Evolutionary conservation across 2,797 vertebrate species (phyloP).

Genomic region (Meriones psammophilus): DNA sequence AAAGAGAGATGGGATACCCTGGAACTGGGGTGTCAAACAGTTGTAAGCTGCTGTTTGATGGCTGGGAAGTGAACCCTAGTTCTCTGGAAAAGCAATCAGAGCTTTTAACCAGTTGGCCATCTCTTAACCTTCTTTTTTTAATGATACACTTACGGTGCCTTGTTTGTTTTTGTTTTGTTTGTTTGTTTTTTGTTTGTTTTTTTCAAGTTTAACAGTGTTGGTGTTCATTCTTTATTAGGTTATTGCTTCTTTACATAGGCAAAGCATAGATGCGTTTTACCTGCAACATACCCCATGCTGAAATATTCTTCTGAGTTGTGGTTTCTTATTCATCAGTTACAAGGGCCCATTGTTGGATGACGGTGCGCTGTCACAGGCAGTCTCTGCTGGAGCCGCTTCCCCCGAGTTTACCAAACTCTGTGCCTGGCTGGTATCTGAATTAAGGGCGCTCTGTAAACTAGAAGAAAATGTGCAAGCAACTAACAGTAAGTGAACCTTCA

Average conservation of each 20-base stretch:
- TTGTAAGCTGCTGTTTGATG: not conserved
- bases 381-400: conserved; percentile 92
- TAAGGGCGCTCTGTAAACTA: conserved; percentile 94
- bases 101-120: not conserved
- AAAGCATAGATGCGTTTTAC: not conserved
- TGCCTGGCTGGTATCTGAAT: conserved; percentile 96
- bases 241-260: conserved; percentile 44
- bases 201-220: conserved; percentile 16
- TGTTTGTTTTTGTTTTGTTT: conserved; percentile 7
- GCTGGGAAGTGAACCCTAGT: not conserved
- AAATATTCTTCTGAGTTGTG: conserved; percentile 31
- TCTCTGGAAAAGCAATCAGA: not conserved
- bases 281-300: not conserved
- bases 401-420: conserved; percentile 98
- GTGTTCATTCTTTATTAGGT: not conserved
- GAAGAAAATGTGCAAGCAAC: conserved; percentile 98
- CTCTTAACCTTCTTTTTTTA: conserved; percentile 6
- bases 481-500: conserved; percentile 92
- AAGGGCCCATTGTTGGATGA: conserved; percentile 97
- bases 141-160: conserved; percentile 1
- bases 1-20: not conserved
- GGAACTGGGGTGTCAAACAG: not conserved
- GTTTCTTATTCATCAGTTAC: conserved; percentile 91
- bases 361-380: conserved; percentile 93
- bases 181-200: too few species aligned